A percentile compares a stretch with the other conserved stretches of the same genome.
phyloP scores from a whole-genome alignment of 2,113 vertebrate species.

The Fukomys damarensis region DNA sequence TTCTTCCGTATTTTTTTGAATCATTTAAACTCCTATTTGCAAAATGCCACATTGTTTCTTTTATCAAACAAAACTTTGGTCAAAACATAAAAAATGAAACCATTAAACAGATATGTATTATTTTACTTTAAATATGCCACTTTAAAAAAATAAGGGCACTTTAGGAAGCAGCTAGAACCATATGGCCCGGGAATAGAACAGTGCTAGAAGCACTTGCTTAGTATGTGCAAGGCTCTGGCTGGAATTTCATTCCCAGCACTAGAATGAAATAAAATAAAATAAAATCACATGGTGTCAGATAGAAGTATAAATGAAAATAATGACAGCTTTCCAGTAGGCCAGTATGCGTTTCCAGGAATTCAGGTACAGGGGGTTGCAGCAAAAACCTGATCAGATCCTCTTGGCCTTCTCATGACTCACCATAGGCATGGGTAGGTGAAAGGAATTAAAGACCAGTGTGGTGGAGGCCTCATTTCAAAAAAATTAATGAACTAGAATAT shows the following conservation, averaged over 20 bases:
- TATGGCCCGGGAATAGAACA: not conserved
- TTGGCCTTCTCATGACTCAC: not conserved
- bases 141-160: not conserved
- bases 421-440: not conserved
- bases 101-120: not conserved
- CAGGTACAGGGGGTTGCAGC: not conserved
- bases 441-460: not conserved
- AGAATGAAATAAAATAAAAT: not conserved
- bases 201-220: not conserved
- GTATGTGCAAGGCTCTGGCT: not conserved
- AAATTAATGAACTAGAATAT: not conserved
- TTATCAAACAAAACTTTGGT: slow-evolving; percentile 38
- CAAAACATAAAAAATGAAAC: slow-evolving; percentile 24
- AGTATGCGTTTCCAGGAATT: slow-evolving; percentile 30
- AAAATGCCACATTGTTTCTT: not conserved
- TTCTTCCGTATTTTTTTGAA: slow-evolving; percentile 1
- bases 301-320: not conserved
- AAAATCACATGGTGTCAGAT: not conserved
- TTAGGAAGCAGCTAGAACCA: not conserved
- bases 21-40: slow-evolving; percentile 26
- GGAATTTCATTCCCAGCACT: not conserved
- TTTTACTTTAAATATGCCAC: not conserved
- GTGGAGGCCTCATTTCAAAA: not conserved
- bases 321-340: not conserved
- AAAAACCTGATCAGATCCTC: not conserved